These are phyloP conservation scores for Ia io DNA, from an alignment of 2,113 vertebrate species.

Conservation along the genomic window DNA sequence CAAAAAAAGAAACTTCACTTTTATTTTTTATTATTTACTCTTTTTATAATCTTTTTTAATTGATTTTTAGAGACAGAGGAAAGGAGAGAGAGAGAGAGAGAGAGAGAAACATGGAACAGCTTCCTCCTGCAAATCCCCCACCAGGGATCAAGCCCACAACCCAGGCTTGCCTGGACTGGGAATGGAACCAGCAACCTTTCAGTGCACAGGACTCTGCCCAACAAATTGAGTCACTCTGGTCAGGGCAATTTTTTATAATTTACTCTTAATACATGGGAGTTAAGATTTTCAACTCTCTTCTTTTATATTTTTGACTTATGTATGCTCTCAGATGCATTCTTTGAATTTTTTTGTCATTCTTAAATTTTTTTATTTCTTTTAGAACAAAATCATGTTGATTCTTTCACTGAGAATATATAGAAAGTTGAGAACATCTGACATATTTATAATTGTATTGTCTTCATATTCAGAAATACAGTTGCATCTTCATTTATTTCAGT, in stretches of 20 bases:
- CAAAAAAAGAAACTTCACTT: not conserved
- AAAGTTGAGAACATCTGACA: not conserved
- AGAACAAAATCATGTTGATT: not conserved
- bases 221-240: too few relatives aligned
- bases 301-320: not conserved
- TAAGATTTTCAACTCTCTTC: not conserved
- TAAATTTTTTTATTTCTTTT: not conserved
- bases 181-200: too few relatives aligned
- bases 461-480: not conserved
- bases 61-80: too few relatives aligned
- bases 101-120: too few relatives aligned
- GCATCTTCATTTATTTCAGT: constrained; percentile 13
- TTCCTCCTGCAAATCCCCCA: too few relatives aligned
- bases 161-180: too few relatives aligned
- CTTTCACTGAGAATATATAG: not conserved
- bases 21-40: not conserved
- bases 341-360: not conserved
- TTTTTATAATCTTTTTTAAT: too few relatives aligned
- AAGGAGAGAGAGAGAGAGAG: too few relatives aligned
- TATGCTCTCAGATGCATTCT: not conserved
- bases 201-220: too few relatives aligned
- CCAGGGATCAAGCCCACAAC: too few relatives aligned
- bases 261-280: not conserved
- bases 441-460: constrained; percentile 3
- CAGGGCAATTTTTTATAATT: not conserved